Evolutionary conservation across 2,888 invertebrate genomes (phyloP), one percentile per base, ranked within the genome.

Genomic region (Athalia cordata): DNA sequence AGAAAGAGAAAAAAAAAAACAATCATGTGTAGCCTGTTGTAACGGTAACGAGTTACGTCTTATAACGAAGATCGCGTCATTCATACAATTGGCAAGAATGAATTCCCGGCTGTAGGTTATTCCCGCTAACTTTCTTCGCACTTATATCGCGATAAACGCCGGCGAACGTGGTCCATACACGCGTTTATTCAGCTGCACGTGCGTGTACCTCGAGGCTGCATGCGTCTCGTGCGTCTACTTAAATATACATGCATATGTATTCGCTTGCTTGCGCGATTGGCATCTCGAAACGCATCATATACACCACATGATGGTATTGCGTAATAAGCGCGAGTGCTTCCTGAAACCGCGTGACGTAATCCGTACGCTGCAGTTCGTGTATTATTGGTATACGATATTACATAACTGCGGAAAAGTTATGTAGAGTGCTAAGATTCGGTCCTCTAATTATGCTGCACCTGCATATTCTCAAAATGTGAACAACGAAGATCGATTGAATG

Each of bases 261-360:
- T 15, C 49, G 15, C 29, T 29, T 2, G 29, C 29, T 2, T 29
- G n/a, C 2, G 43, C 9, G 9, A 29, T 8, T 3, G 7, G 15
- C 43, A 62, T 62, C 29, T 15, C 29, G 62, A 29, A 5, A 15
- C 47, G 50, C 55, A 50, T 7, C 55, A 29, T 4, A 9, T 43
- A 8, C 13, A 47, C 43, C 47, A 59, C 57, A 72, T 59, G 57
- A 57, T 29, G 29, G 2, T 29, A 72, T 59, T 72, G 72, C 72
- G 59, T 59, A 72, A 72, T 57, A 47, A 29, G 29, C 29, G 29
- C 72, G 57, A 59, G 45, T 47, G 59, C 72, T 72, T 72, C 72
- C 59, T 72, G 72, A 59, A 59, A n/a, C 59, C 59, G 72, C 8
- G 5, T 72, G 72, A 72, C 72, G 72, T 59, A 59, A 59, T n/a